Evolutionary conservation across 2,797 vertebrate species (phyloP).

Genomic region (Lagocephalus sceleratus): DNA sequence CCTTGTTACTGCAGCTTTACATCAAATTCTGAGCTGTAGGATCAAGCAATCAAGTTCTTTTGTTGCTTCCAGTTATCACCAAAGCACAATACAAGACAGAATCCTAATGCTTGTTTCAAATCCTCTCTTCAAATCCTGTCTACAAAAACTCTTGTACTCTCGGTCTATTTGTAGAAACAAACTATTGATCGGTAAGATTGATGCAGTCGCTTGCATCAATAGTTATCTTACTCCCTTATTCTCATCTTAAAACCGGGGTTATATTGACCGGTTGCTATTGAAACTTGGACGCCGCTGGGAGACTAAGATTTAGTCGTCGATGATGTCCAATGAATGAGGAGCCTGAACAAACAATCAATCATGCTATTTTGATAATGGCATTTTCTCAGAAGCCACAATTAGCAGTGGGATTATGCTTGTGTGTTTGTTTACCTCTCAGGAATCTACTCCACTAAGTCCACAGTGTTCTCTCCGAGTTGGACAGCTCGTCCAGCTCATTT

Average conservation of each 20-base stretch:
- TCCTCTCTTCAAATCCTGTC: no score
- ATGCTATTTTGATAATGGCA: conserved; percentile 25
- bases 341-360: conserved; percentile 44
- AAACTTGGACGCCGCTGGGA: conserved; percentile 3
- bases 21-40: no score
- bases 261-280: not conserved
- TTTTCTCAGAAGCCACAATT: conserved; percentile 51
- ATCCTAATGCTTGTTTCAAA: no score
- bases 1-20: no score
- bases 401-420: conserved; percentile 47
- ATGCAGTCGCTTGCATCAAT: no score
- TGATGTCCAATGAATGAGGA: conserved; percentile 24
- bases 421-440: conserved; percentile 72
- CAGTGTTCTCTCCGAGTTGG: conserved; percentile 59
- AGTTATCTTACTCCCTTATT: not conserved
- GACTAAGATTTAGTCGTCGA: conserved; percentile 1
- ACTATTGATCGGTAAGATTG: no score
- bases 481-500: conserved; percentile 46
- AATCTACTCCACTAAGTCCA: conserved; percentile 72
- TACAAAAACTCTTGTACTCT: no score
- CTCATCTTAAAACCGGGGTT: conserved; percentile 1
- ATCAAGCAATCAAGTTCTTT: no score
- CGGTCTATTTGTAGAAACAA: no score
- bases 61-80: no score
- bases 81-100: no score